These are phyloP conservation scores for Apamea anceps DNA, from an alignment of 2,888 invertebrate genomes.

Conservation along the genomic window DNA sequence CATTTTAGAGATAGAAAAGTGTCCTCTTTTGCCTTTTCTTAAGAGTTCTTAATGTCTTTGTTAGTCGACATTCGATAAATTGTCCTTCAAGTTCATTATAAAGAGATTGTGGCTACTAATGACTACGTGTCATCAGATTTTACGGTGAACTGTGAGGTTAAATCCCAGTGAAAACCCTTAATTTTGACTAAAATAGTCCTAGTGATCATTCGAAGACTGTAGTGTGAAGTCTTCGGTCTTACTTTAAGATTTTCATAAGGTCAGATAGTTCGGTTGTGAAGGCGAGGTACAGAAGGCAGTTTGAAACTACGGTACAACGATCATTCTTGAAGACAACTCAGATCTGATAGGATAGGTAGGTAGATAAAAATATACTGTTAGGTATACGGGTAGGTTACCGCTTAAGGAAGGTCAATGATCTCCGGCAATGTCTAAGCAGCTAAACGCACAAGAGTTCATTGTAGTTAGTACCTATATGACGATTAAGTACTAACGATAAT, in stretches of 20 bases:
- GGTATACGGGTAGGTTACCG: conserved; percentile 23
- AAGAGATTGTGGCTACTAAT: background rate
- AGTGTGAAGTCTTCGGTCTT: background rate
- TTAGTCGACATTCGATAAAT: background rate
- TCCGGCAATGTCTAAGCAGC: conserved; percentile 16
- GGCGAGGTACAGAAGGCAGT: background rate
- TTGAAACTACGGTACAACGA: background rate
- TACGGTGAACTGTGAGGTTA: background rate
- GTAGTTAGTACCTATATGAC: conserved; percentile 21
- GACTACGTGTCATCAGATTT: background rate
- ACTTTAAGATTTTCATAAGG: background rate
- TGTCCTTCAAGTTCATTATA: background rate
- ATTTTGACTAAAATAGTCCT: background rate
- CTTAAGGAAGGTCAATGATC: conserved; percentile 31
- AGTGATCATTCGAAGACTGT: background rate
- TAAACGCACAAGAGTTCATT: conserved; percentile 28
- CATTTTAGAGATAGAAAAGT: background rate
- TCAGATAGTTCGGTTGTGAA: background rate
- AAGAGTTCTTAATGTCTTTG: background rate
- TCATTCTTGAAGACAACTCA: background rate
- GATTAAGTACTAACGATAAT: conserved; percentile 17
- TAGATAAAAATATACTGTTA: conserved; percentile 17
- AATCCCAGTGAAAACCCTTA: background rate
- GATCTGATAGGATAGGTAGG: background rate
- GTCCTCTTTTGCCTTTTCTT: background rate